A percentile compares a stretch with the other conserved stretches of the same genome.
Conservation (phyloP, 2,888 invertebrate species). For the Dolichopus griseipennis region DNA sequence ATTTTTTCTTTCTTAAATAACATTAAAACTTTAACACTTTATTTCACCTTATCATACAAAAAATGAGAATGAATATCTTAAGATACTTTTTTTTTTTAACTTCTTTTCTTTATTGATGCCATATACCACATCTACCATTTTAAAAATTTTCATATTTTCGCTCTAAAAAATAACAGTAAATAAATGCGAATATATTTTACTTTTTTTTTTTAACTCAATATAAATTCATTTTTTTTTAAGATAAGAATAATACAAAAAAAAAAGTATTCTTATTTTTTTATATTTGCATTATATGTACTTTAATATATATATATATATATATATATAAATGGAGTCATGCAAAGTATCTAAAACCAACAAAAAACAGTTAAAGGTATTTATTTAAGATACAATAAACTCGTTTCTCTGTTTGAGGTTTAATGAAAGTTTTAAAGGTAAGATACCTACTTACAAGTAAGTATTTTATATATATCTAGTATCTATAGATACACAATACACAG, state of each 20-base stretch:
- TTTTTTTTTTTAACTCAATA: no score
- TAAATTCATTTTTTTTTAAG: neutral
- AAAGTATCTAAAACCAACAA: neutral
- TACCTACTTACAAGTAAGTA: no score
- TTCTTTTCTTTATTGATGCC: no score
- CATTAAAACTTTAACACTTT: neutral
- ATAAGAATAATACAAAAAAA: neutral
- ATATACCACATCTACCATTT: no score
- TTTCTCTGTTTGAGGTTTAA: neutral
- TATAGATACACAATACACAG: neutral
- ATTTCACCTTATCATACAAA: no score
- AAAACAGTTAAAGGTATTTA: neutral
- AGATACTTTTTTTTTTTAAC: no score
- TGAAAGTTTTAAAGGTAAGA: neutral
- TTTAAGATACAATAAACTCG: neutral
- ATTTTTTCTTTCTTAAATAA: no score
- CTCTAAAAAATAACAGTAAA: slow-evolving; percentile 1
- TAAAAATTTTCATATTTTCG: neutral
- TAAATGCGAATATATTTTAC: neutral
- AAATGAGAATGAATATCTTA: no score
- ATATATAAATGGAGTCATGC: neutral
- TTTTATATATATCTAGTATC: no score
- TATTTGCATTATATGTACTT: neutral
- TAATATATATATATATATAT: no score
- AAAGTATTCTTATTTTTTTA: neutral